These are phyloP conservation scores for Erythrocercus mccallii DNA, from an alignment of 2,113 vertebrate genomes.

Conservation along the genomic window DNA sequence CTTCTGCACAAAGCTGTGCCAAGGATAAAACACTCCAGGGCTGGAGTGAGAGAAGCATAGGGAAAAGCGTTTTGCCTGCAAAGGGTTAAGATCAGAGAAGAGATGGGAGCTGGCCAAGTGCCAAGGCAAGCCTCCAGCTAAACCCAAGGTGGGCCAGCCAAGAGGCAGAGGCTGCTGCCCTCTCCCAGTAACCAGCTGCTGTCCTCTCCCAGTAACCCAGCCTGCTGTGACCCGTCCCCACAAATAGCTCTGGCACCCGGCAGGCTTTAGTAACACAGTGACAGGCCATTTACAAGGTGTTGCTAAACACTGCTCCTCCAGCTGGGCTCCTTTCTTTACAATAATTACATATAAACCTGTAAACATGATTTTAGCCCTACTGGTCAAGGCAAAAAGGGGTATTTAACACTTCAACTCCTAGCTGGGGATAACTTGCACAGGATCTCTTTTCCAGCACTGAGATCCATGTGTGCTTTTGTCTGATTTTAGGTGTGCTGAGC, in stretches of 20 bases:
- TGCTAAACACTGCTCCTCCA: background rate
- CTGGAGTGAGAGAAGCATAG: background rate
- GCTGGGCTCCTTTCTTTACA: background rate
- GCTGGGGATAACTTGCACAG: background rate
- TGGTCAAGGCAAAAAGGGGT: background rate
- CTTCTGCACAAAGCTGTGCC: background rate
- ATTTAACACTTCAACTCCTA: background rate
- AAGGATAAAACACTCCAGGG: background rate
- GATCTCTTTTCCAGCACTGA: background rate
- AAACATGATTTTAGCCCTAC: background rate
- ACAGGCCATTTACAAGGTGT: background rate
- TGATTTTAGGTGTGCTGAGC: background rate
- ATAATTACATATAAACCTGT: background rate
- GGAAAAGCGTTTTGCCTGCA: background rate
- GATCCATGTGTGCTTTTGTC: background rate
- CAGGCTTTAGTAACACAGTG: background rate
- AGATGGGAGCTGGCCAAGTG: background rate
- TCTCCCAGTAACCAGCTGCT: slow-evolving; percentile 21
- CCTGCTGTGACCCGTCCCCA: background rate
- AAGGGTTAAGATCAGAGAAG: slow-evolving; percentile 15
- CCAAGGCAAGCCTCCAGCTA: slow-evolving; percentile 9
- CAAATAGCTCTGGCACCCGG: background rate
- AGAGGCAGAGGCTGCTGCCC: slow-evolving; percentile 23
- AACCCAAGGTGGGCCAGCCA: background rate
- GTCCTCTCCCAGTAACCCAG: background rate